Percentiles rank a stretch among this genome's conserved stretches.
These are phyloP conservation scores for Parnassius mnemosyne DNA, from an alignment of 2,888 invertebrate genomes.

Conservation along the genomic window DNA sequence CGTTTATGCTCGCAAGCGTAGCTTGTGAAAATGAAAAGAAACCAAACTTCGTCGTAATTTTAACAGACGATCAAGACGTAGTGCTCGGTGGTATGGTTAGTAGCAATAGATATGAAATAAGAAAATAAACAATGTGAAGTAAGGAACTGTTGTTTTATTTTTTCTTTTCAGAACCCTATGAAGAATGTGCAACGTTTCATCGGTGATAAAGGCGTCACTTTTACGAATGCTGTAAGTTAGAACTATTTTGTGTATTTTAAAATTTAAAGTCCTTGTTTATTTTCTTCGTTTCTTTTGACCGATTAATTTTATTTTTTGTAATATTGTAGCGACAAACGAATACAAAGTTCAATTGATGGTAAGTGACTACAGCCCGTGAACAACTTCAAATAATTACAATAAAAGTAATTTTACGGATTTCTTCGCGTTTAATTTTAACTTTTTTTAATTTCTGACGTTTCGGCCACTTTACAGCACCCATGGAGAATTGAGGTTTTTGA, in stretches of 20 bases:
- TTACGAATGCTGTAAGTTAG: constrained; percentile 86
- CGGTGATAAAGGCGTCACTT: constrained; percentile 83
- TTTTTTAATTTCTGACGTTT: too few relatives aligned
- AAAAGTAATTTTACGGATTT: too few relatives aligned
- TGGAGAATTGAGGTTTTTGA: too few relatives aligned
- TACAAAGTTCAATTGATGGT: too few relatives aligned
- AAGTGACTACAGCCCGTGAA: too few relatives aligned
- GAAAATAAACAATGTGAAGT: constrained; percentile 57
- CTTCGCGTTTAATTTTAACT: too few relatives aligned
- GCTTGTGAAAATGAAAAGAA: constrained; percentile 38
- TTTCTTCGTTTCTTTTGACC: too few relatives aligned
- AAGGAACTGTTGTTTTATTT: constrained; percentile 48
- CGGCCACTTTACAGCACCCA: too few relatives aligned
- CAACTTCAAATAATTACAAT: too few relatives aligned
- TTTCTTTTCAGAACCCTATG: constrained; percentile 83
- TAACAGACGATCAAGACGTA: constrained; percentile 93
- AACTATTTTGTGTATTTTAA: neutral
- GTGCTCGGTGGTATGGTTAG: constrained; percentile 88
- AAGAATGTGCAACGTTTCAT: constrained; percentile 82
- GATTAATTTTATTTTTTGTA: too few relatives aligned
- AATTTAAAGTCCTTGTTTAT: neutral
- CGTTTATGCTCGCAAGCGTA: constrained; percentile 42
- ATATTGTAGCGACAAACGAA: too few relatives aligned
- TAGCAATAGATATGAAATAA: constrained; percentile 39
- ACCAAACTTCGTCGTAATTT: constrained; percentile 87